Conservation (phyloP, 2,797 vertebrate genomes). For the Pogoniulus pusillus region DNA sequence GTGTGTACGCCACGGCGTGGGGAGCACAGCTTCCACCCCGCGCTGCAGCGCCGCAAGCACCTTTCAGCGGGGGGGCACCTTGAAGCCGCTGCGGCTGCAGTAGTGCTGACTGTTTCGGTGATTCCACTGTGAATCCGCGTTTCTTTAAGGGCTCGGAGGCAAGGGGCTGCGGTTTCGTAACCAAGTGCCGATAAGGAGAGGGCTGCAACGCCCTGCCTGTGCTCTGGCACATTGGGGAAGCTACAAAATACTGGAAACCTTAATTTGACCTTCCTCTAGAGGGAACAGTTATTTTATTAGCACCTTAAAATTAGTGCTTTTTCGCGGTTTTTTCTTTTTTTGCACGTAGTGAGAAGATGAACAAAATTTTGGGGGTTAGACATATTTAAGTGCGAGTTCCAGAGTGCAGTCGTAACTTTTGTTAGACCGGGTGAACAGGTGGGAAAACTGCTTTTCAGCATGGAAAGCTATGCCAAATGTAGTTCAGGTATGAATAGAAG, state of each 20-base stretch:
- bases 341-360: accelerated
- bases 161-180: accelerated
- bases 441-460: accelerated
- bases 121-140: accelerated
- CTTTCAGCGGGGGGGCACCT: neutral
- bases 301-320: neutral
- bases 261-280: neutral
- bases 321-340: accelerated
- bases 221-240: neutral
- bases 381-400: neutral
- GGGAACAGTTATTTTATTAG: neutral
- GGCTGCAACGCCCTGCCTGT: neutral
- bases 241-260: accelerated
- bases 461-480: neutral
- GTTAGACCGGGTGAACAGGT: neutral
- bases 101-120: neutral
- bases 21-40: accelerated
- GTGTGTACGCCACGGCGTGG: too few species aligned
- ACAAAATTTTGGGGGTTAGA: accelerated
- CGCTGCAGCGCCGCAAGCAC: accelerated
- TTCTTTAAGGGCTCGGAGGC: accelerated
- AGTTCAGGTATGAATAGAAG: neutral
- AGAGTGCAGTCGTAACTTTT: accelerated
- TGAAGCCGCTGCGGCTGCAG: accelerated
- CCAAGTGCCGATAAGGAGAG: accelerated